A percentile compares a stretch with the other conserved stretches of the same genome.
Evolutionary conservation across 2,888 invertebrate species (phyloP).

Genomic region (Cheilosia pagana): DNA sequence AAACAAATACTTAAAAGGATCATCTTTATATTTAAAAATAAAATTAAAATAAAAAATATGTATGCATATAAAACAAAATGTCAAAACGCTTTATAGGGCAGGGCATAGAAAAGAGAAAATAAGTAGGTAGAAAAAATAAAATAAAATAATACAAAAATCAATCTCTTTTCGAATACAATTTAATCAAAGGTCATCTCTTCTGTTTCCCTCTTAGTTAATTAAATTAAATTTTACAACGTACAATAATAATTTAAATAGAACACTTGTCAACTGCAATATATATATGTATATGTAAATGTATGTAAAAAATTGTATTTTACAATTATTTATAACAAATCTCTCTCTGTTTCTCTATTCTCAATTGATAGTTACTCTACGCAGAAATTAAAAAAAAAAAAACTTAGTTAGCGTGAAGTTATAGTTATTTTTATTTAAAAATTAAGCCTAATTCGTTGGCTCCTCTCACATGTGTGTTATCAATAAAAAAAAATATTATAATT

Average conservation of each 20-base stretch:
- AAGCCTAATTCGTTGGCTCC: constrained; percentile 75
- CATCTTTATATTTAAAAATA: constrained; percentile 32
- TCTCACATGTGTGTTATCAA: constrained; percentile 63
- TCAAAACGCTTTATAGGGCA: constrained; percentile 14
- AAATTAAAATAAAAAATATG: constrained; percentile 28
- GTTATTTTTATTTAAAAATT: constrained; percentile 47
- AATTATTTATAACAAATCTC: constrained; percentile 66
- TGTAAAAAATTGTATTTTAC: constrained; percentile 48
- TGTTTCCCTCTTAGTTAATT: constrained; percentile 30
- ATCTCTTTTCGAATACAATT: constrained; percentile 53
- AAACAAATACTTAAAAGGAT: constrained; percentile 36
- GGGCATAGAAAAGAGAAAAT: constrained; percentile 8
- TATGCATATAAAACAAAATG: constrained; percentile 10
- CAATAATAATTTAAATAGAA: constrained; percentile 68
- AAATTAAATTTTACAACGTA: constrained; percentile 66
- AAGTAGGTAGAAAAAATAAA: constrained; percentile 17
- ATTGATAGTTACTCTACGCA: constrained; percentile 43
- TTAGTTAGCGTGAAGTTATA: constrained; percentile 57
- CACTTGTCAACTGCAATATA: constrained; percentile 60
- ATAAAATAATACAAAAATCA: constrained; percentile 32
- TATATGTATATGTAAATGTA: constrained; percentile 17
- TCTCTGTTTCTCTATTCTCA: constrained; percentile 31
- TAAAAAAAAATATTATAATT: constrained; percentile 53
- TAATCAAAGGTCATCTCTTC: constrained; percentile 26
- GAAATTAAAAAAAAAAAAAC: constrained; percentile 29